phyloP scores from a whole-genome alignment of 2,797 vertebrate species.

The Rhynchonycteris naso region DNA sequence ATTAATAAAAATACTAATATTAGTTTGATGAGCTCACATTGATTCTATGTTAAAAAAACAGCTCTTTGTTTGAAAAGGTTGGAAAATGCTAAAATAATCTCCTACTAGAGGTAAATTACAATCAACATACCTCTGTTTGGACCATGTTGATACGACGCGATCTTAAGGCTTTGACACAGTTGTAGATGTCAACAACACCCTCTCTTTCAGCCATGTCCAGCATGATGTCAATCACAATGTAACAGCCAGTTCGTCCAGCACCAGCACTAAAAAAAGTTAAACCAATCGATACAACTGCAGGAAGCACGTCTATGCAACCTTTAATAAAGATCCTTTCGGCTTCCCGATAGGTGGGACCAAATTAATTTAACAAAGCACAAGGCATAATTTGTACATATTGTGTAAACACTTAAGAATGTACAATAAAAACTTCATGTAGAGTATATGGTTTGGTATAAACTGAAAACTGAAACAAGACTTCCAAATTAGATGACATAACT shows the following conservation, averaged over 20 bases:
- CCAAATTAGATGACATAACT: background rate
- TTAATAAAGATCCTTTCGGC: background rate
- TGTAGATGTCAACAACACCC: conserved; percentile 99
- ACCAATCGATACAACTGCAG: background rate
- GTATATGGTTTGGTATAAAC: background rate
- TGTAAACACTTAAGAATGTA: background rate
- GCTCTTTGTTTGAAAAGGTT: background rate
- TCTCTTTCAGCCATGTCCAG: conserved; percentile 99
- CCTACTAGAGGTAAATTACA: background rate
- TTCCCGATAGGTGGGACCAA: background rate
- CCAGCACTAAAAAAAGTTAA: conserved; percentile 91
- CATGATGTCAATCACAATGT: conserved; percentile 99
- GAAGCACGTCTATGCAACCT: background rate
- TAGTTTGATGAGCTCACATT: conserved; percentile 4
- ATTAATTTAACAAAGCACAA: background rate
- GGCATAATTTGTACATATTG: background rate
- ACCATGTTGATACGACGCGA: conserved; percentile 99
- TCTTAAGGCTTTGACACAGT: conserved; percentile 98
- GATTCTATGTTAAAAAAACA: conserved; percentile 13
- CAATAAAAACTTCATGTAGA: background rate
- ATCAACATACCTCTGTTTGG: conserved; percentile 88
- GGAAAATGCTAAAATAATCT: conserved; percentile 19
- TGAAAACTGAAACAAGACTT: background rate
- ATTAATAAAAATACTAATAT: conserved; percentile 51
- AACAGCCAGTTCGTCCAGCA: conserved; percentile 97